phyloP scores from a whole-genome alignment of 23 tunicate species.

The Oikopleura albicans region DNA sequence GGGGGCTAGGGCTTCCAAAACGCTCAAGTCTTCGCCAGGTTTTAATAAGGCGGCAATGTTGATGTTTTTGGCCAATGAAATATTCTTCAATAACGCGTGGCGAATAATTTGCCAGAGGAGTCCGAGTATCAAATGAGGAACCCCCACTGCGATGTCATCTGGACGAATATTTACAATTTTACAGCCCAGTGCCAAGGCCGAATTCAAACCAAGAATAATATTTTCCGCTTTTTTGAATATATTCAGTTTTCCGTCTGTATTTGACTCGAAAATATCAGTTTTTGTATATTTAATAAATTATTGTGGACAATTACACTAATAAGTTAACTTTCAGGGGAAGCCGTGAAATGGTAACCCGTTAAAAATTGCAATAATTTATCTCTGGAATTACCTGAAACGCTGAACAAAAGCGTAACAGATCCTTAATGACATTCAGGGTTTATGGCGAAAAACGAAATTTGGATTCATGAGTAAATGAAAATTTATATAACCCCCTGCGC shows the following conservation, averaged over 20 bases:
- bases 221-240: constrained; percentile 37
- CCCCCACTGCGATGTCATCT: constrained; percentile 35
- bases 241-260: neutral
- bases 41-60: neutral
- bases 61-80: constrained; percentile 39
- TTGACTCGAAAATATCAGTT: no score
- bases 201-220: constrained; percentile 70
- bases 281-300: no score
- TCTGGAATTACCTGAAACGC: no score
- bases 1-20: neutral
- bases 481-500: no score
- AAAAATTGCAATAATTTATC: no score
- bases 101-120: constrained; percentile 92
- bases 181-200: constrained; percentile 89
- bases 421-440: no score
- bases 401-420: no score
- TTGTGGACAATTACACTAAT: no score
- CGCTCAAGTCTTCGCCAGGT: neutral
- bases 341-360: no score
- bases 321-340: no score
- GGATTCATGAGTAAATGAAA: no score
- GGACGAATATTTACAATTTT: constrained; percentile 82
- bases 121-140: constrained; percentile 67
- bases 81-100: constrained; percentile 46
- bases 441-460: no score